Evolutionary conservation across 2,888 invertebrate species (phyloP).

Genomic region (Eucera pruinosa): DNA sequence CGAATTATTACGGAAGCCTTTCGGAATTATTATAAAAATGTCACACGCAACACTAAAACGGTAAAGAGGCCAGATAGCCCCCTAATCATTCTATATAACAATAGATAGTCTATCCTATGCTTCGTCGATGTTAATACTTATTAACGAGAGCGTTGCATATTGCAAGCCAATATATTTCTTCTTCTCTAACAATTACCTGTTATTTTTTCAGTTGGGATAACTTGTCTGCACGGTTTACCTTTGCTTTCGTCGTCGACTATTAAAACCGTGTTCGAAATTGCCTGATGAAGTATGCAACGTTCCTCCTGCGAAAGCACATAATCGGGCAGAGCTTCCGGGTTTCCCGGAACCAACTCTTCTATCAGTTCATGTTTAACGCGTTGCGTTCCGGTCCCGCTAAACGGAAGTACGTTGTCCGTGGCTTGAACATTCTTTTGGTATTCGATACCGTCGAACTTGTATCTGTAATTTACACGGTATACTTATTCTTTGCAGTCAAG

Average conservation of each 20-base stretch:
- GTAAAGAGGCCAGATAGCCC: no score
- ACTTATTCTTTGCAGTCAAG: background rate
- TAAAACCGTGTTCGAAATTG: constrained; percentile 77
- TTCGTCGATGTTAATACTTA: no score
- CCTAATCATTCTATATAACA: no score
- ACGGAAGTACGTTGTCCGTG: constrained; percentile 72
- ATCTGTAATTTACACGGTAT: constrained; percentile 59
- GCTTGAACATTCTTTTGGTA: constrained; percentile 61
- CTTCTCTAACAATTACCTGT: constrained; percentile 60
- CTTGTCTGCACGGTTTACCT: constrained; percentile 66
- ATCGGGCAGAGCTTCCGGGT: constrained; percentile 68
- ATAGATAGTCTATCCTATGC: no score
- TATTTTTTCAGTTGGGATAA: constrained; percentile 66
- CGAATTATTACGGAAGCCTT: no score
- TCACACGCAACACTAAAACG: no score
- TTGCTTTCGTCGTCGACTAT: constrained; percentile 49
- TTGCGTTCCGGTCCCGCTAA: constrained; percentile 72
- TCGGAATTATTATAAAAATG: no score
- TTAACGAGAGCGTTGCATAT: no score
- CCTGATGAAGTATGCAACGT: constrained; percentile 77
- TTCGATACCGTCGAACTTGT: constrained; percentile 77
- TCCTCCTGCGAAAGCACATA: constrained; percentile 71
- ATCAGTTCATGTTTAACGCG: constrained; percentile 73
- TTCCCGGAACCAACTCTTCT: constrained; percentile 76
- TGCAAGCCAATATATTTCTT: no score